Base-by-base conservation (phyloP, 2,888 invertebrate genomes). In the Aphelenchoides bicaudatus region DNA sequence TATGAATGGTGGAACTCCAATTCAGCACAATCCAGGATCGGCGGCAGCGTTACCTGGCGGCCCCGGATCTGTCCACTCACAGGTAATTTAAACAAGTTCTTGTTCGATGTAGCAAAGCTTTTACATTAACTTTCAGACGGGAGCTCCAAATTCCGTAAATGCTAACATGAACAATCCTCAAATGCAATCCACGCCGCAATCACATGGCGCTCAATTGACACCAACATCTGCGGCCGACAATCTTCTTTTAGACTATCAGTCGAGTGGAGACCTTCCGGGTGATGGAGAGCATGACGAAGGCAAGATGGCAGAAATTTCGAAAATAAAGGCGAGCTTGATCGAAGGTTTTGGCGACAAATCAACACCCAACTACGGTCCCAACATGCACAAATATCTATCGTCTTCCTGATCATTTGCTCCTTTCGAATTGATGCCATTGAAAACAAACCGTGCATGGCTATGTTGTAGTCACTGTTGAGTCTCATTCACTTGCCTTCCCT, bases 291-390 rank as follows among this genome's bases (percentile, higher is more conserved):
- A 1, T 8, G 39, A 3, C 49, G 34, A 3, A 37, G 29, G 27
- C 19, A 30, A 70, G 28, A 59, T 46, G 37, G 58, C 79, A 82
- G 96, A 94, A 85, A 98, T 98, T 84, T 86, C 94, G 85, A 96
- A 96, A 87, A 96, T 98, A 83, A 96, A 96, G 86, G 94, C 94
- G 85, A 92, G 91, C 86, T 94, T 98, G 92, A 93, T 96, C 84
- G 94, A 96, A 84, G 96, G 96, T 84, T 94, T 94, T 58, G 27
- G 21, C 13, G 16, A 34, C 34, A 34, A 34, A 13, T n/a, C n/a
- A n/a, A n/a, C n/a, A n/a, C n/a, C n/a, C n/a, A n/a, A n/a, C n/a
- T n/a, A n/a, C n/a, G n/a, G n/a, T n/a, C n/a, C n/a, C n/a, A n/a
- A n/a, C n/a, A n/a, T n/a, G n/a, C n/a, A n/a, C n/a, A n/a, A n/a